These are phyloP conservation scores for Mactra quadrangularis DNA, from an alignment of 1,140 invertebrate species.

Conservation along the genomic window DNA sequence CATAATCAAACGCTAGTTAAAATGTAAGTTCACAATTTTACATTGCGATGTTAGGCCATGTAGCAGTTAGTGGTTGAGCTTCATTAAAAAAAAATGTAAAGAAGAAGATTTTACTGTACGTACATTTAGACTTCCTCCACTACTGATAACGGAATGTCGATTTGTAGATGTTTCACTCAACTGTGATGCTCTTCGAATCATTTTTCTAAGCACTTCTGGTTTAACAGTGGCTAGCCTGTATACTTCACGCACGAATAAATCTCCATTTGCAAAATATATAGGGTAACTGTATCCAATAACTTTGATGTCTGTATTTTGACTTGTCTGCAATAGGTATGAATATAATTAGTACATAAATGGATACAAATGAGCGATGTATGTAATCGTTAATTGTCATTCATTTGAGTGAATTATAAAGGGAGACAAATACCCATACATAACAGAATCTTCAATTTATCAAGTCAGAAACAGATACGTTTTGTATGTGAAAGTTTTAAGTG, in stretches of 20 bases:
- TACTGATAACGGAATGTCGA: neutral
- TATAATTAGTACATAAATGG: neutral
- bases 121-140: neutral
- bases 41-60: too few species aligned
- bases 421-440: neutral
- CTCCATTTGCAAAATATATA: constrained; percentile 74
- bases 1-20: too few species aligned
- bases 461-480: too few species aligned
- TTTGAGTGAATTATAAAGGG: neutral
- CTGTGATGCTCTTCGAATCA: constrained; percentile 44
- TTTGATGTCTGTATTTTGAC: constrained; percentile 57
- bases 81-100: too few species aligned
- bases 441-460: neutral
- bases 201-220: constrained; percentile 70
- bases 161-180: constrained; percentile 17
- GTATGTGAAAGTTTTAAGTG: too few species aligned
- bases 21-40: too few species aligned
- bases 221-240: constrained; percentile 66
- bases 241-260: constrained; percentile 71
- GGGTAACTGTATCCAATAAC: constrained; percentile 69
- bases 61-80: too few species aligned
- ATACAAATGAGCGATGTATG: too few species aligned
- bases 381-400: too few species aligned
- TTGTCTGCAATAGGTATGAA: constrained; percentile 68
- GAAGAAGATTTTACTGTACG: too few species aligned